Conservation (phyloP, 1,140 invertebrate genomes). For the Lanistes nyassanus region DNA sequence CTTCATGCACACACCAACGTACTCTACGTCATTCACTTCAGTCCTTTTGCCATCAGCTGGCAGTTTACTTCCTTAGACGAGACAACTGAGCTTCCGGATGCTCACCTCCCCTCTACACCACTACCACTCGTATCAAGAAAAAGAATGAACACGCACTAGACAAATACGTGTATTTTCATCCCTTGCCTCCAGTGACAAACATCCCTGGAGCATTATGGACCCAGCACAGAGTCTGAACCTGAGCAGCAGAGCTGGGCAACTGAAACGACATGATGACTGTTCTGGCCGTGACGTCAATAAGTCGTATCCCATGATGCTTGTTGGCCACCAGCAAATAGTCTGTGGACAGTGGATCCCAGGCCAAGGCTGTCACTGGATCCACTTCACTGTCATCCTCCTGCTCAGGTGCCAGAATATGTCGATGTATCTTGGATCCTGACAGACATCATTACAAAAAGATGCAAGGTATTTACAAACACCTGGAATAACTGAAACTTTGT, state of each 20-base stretch:
- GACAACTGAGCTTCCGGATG: too few relatives aligned
- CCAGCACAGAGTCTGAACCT: slow-evolving; percentile 66
- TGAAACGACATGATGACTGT: slow-evolving; percentile 62
- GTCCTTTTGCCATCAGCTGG: too few relatives aligned
- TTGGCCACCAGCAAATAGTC: slow-evolving; percentile 67
- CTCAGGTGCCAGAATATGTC: slow-evolving; percentile 48
- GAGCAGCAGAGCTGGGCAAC: slow-evolving; percentile 62
- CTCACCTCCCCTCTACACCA: too few relatives aligned
- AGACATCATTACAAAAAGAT: too few relatives aligned
- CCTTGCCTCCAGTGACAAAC: slow-evolving; percentile 68
- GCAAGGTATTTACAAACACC: too few relatives aligned
- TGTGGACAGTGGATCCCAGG: slow-evolving; percentile 68
- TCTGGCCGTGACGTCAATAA: slow-evolving; percentile 62
- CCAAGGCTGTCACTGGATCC: slow-evolving; percentile 58
- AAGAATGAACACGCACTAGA: slow-evolving; percentile 17
- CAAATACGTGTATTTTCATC: slow-evolving; percentile 1
- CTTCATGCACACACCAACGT: too few relatives aligned
- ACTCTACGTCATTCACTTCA: too few relatives aligned
- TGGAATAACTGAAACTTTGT: too few relatives aligned
- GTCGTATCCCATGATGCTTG: slow-evolving; percentile 50
- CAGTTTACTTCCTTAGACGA: too few relatives aligned
- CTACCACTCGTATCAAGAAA: too few relatives aligned
- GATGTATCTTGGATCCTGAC: slow-evolving; percentile 45
- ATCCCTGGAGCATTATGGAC: slow-evolving; percentile 67
- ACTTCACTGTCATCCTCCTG: slow-evolving; percentile 36